Evolutionary conservation across 2,113 vertebrate genomes (phyloP).

Genomic region (Anguilla rostrata): DNA sequence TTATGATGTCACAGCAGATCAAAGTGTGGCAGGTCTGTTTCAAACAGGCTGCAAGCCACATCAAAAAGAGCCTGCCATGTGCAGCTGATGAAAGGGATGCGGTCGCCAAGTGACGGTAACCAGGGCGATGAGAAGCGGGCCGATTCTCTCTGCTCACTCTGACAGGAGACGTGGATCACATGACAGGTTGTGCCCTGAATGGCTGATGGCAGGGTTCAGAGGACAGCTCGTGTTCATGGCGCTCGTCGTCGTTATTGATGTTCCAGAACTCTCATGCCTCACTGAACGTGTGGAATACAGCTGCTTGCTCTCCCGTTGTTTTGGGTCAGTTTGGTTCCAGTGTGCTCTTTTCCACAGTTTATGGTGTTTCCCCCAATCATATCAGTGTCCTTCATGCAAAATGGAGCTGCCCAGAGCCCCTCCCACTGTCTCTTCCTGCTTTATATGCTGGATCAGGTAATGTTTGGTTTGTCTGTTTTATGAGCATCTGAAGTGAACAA

Average conservation of each 20-base stretch:
- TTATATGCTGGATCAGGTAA: too few species aligned
- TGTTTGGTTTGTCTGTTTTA: too few species aligned
- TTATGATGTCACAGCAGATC: slow-evolving; percentile 43
- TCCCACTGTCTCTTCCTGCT: too few species aligned
- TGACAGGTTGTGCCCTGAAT: neutral
- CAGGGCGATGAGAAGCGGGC: slow-evolving; percentile 20
- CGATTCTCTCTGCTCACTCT: slow-evolving; percentile 31
- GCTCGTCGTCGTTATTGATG: neutral
- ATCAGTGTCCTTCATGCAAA: too few species aligned
- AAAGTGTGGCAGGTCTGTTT: slow-evolving; percentile 47
- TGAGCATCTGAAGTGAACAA: too few species aligned
- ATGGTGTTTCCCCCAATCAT: neutral
- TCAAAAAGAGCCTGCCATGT: slow-evolving; percentile 42
- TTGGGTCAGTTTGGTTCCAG: neutral
- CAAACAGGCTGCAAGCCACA: slow-evolving; percentile 41
- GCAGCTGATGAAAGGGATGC: slow-evolving; percentile 40
- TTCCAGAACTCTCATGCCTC: neutral
- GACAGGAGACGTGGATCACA: neutral
- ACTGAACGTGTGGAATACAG: neutral
- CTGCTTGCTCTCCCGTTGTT: neutral
- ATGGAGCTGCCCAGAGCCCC: too few species aligned
- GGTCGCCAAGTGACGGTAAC: slow-evolving; percentile 17
- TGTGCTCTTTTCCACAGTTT: neutral
- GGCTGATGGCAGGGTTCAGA: neutral
- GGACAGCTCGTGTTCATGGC: neutral